Percentiles rank a stretch among this genome's conserved stretches.
Evolutionary conservation across 2,113 vertebrate genomes (phyloP).

Genomic region (Coregonus clupeaformis): DNA sequence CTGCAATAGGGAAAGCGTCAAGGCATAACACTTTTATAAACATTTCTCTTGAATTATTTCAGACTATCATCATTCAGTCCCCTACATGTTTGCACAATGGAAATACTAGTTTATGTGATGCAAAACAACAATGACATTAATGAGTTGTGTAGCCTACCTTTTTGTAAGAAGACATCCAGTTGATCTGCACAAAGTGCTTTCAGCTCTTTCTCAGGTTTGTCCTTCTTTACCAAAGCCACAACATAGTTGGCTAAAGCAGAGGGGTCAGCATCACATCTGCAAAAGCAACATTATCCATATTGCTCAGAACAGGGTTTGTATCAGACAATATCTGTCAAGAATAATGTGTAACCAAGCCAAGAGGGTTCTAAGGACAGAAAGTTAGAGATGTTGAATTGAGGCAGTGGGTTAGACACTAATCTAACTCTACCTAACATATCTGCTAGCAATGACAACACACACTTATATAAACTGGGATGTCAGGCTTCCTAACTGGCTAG

Average conservation of each 20-base stretch:
- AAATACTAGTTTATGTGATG: neutral
- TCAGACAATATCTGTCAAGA: neutral
- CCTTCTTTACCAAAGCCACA: conserved; percentile 98
- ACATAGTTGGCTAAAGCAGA: conserved; percentile 98
- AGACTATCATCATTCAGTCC: neutral
- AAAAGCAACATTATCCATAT: conserved; percentile 1
- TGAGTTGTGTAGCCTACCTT: conserved; percentile 77
- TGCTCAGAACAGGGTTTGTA: neutral
- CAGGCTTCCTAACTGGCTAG: neutral
- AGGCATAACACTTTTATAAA: neutral
- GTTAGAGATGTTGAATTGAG: no score
- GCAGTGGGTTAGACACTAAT: no score
- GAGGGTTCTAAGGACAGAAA: neutral
- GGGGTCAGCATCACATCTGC: conserved; percentile 97
- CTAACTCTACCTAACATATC: no score
- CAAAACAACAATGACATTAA: neutral
- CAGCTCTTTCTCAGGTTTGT: conserved; percentile 96
- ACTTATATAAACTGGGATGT: no score
- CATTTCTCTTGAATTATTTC: neutral
- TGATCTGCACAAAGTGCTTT: conserved; percentile 97
- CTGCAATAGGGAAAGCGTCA: conserved; percentile 70
- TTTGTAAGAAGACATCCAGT: conserved; percentile 97
- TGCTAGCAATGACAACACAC: no score
- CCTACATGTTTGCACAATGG: no score
- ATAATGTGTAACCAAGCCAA: neutral